These are phyloP conservation scores for Pseudococcus jackbeardsleyi DNA, from an alignment of 2,888 invertebrate genomes.

Conservation along the genomic window DNA sequence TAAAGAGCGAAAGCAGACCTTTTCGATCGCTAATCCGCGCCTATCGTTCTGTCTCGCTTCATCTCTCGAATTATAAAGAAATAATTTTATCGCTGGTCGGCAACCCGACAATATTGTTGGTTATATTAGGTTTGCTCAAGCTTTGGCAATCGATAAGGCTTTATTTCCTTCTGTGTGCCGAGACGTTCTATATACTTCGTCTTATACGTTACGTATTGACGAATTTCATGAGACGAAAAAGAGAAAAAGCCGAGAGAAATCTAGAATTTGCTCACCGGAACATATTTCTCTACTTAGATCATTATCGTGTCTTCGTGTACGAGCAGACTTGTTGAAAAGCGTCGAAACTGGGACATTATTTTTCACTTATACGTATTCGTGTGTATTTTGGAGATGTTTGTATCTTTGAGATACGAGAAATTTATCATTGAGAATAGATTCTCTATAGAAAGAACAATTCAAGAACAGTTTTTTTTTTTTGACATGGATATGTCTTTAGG, in stretches of 20 bases:
- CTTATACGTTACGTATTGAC: constrained; percentile 5
- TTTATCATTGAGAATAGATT: neutral
- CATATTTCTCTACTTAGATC: constrained; percentile 53
- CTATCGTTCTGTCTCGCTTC: neutral
- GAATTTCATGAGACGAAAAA: neutral
- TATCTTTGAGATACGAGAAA: neutral
- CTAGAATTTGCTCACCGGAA: constrained; percentile 9
- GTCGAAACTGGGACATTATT: constrained; percentile 39
- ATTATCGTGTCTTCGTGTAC: constrained; percentile 9
- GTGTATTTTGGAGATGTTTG: neutral
- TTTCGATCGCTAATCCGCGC: constrained; percentile 36
- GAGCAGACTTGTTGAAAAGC: constrained; percentile 11
- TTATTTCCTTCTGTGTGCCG: constrained; percentile 33
- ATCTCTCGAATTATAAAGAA: neutral
- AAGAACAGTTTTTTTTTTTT: no score
- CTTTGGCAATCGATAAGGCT: constrained; percentile 40
- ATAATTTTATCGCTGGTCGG: constrained; percentile 36
- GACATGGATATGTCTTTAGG: no score
- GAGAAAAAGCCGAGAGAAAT: neutral
- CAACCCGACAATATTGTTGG: constrained; percentile 27
- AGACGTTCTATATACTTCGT: neutral
- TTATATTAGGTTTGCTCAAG: constrained; percentile 36
- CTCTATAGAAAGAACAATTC: neutral
- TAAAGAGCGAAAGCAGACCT: neutral
- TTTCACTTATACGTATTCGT: constrained; percentile 30